A percentile compares a stretch with the other conserved stretches of the same genome.
Evolutionary conservation across 2,113 vertebrate species (phyloP).

Genomic region (Astur gentilis): DNA sequence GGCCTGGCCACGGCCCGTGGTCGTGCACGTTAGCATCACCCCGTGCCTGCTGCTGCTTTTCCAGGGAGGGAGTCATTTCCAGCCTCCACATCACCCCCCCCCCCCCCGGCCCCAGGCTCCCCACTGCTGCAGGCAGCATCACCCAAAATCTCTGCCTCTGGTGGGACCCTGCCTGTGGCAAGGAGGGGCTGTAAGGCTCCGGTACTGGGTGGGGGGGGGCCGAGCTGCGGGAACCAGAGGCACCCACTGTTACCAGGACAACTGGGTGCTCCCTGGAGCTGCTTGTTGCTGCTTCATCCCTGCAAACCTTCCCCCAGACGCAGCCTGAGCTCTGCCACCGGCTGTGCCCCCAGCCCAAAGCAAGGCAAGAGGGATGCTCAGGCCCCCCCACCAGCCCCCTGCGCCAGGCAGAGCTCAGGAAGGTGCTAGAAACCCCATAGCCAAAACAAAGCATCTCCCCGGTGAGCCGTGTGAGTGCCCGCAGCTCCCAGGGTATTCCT

Average conservation of each 20-base stretch:
- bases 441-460: background rate
- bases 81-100: accelerated
- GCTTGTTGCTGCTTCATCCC: background rate
- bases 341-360: background rate
- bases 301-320: background rate
- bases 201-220: accelerated
- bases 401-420: background rate
- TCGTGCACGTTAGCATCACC: accelerated
- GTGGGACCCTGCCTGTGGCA: background rate
- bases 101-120: background rate
- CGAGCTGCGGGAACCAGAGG: too few relatives aligned
- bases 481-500: background rate
- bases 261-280: conserved; percentile 49
- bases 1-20: background rate
- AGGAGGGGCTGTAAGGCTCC: background rate
- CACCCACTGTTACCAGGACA: conserved; percentile 57
- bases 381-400: too few relatives aligned
- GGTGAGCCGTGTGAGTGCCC: accelerated
- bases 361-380: background rate
- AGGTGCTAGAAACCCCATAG: background rate
- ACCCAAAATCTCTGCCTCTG: accelerated
- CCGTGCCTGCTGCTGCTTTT: background rate
- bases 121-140: background rate
- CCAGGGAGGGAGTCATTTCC: accelerated
- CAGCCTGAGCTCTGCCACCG: accelerated